Percentiles rank a stretch among this genome's conserved stretches.
Conservation (phyloP, 2,113 vertebrate genomes). For the Phoxinus phoxinus region DNA sequence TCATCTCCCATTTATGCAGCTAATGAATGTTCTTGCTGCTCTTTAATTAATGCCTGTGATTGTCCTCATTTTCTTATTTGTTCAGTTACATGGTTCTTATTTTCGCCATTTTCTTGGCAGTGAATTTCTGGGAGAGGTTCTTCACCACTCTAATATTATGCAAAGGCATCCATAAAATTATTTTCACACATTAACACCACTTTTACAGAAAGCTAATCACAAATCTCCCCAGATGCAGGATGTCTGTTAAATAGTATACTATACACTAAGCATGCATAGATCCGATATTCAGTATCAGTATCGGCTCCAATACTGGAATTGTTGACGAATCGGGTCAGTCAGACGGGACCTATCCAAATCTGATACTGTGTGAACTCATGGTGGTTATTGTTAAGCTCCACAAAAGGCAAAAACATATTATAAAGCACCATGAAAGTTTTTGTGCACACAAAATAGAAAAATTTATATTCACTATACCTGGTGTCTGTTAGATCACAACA, state of each 20-base stretch:
- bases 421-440: too few relatives aligned
- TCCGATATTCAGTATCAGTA: too few relatives aligned
- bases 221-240: background rate
- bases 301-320: too few relatives aligned
- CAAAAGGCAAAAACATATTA: too few relatives aligned
- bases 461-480: too few relatives aligned
- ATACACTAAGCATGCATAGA: background rate
- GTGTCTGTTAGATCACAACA: too few relatives aligned
- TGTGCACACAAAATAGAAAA: too few relatives aligned
- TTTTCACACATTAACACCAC: background rate
- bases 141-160: background rate
- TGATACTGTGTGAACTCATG: too few relatives aligned
- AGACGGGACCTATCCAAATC: too few relatives aligned
- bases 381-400: too few relatives aligned
- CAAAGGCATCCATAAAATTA: background rate
- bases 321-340: too few relatives aligned
- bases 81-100: background rate
- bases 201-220: background rate
- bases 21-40: background rate
- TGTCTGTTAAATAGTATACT: background rate
- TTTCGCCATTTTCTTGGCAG: background rate
- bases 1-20: background rate
- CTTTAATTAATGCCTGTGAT: conserved; percentile 12
- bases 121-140: background rate
- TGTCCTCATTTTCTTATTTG: conserved; percentile 8